phyloP scores from a whole-genome alignment of 2,888 invertebrate species.

The Urechis unicinctus region DNA sequence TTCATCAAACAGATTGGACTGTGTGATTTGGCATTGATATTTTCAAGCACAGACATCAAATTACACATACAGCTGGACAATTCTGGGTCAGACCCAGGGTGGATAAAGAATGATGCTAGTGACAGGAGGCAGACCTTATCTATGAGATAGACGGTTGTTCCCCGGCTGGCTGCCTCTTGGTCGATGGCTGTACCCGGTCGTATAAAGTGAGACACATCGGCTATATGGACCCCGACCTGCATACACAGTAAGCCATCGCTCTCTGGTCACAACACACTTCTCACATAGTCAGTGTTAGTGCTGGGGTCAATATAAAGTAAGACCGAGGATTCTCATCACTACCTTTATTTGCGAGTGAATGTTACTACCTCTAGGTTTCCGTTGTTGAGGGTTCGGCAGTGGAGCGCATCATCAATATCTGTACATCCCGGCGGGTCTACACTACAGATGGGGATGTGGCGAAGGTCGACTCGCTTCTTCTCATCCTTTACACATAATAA shows the following conservation, averaged over 20 bases:
- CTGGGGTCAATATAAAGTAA: neutral
- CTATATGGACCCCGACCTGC: slow-evolving; percentile 92
- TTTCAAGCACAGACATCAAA: neutral
- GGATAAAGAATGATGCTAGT: neutral
- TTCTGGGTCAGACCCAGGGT: neutral
- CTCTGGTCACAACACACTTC: neutral
- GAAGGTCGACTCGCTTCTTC: slow-evolving; percentile 72
- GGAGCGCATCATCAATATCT: slow-evolving; percentile 96
- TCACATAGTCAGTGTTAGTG: neutral
- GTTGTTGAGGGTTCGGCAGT: slow-evolving; percentile 70
- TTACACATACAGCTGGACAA: neutral
- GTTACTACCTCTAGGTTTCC: slow-evolving; percentile 69
- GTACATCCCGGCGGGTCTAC: slow-evolving; percentile 98
- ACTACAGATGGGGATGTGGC: slow-evolving; percentile 80
- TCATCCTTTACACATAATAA: slow-evolving; percentile 42
- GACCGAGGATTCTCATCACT: neutral
- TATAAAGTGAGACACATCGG: slow-evolving; percentile 97
- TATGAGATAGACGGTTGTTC: slow-evolving; percentile 93
- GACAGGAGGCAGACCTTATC: slow-evolving; percentile 60
- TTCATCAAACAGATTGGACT: no score
- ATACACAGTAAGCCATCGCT: slow-evolving; percentile 12
- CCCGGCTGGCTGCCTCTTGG: slow-evolving; percentile 82
- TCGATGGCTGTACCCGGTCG: slow-evolving; percentile 87
- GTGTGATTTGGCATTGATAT: no score
- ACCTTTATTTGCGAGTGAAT: neutral